Base-by-base conservation (phyloP, 2,113 vertebrate genomes). In the Sisor rabdophorus region DNA sequence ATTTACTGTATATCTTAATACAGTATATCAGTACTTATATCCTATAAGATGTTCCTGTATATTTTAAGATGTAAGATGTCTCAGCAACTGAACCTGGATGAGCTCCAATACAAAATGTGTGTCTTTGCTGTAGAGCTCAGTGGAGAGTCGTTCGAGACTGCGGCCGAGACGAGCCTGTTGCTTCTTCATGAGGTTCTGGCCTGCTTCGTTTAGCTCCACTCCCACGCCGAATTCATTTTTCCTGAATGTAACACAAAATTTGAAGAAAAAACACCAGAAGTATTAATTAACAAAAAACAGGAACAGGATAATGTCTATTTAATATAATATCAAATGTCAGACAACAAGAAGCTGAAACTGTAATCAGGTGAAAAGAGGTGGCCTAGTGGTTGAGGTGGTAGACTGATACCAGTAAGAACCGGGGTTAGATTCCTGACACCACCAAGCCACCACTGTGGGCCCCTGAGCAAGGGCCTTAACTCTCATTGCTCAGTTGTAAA, bases 41-140 rank as follows among this genome's bases (percentile, higher is more conserved):
- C n/a, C n/a, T n/a, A n/a, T n/a, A n/a, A n/a, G n/a, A n/a, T n/a
- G n/a, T n/a, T n/a, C n/a, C n/a, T n/a, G n/a, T n/a, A n/a, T n/a
- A n/a, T n/a, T n/a, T n/a, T n/a, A 54, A 15, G 16, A 54, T 32
- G 54, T 60, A 17, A 61, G 26, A 36, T 71, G 16, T 64, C 68
- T 20, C 28, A 50, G 47, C 50, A 71, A 7, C 15, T 19, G 2
- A 22, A 92, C 92, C 91, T 93, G 92, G 76, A 93, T 92, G 79
- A 93, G 91, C 78, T 93, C 92, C 83, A 93, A 83, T 20, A 93
- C 92, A 8, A 93, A 93, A 86, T 93, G 92, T 11, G 92, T 92
- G 86, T 93, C 92, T 86, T 93, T 93, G 89, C 92, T 93, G 88
- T 93, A 93, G 32, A 93, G 89, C 44, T 93, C 92, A 0, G 91